Evolutionary conservation across 2,113 vertebrate genomes (phyloP), one percentile per base, ranked within the genome.

Genomic region (Indri indri): DNA sequence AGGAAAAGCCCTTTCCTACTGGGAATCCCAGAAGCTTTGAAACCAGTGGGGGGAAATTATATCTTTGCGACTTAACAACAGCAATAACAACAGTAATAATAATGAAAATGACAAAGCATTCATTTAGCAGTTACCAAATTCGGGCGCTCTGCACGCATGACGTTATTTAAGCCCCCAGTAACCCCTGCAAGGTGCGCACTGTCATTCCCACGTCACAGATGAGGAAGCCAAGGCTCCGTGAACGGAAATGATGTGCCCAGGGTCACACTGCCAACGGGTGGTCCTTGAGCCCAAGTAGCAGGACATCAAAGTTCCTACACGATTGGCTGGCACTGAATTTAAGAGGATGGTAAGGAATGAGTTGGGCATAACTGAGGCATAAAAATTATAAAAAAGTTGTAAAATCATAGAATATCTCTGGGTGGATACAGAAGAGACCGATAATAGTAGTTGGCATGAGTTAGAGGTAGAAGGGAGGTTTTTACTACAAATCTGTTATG

Each of bases 11-110:
- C 57, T 77, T 89, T 40, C 57, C 90, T 80, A 2, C 0, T 0
- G 73, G 91, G 96, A 83, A 47, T 77, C 85, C 66, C 86, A 57
- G 80, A 40, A 61, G 37, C 71, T 76, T 57, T 27, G 88, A 80
- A 84, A 13, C 71, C 50, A 2, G 45, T 0, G 18, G 50, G 50
- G 45, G 79, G 52, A 45, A 20, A 45, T 2, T 2, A 12, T 18
- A 32, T 22, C 85, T 85, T 37, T 37, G 0, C 30, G 68, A 22
- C 13, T 17, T 65, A 12, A 22, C 37, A 27, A 27, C 65, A 8
- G 17, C 10, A 8, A 22, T 22, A 16, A 12, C 6, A 25, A 11
- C 16, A 45, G 12, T 37, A 8, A 8, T 6, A 20, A 16, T 30
- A 52, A 40, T 14, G 14, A 10, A 52, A 7, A 61, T 3, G 86